Evolutionary conservation across 1,140 invertebrate species (phyloP).

Genomic region (Scaptomyza montana): DNA sequence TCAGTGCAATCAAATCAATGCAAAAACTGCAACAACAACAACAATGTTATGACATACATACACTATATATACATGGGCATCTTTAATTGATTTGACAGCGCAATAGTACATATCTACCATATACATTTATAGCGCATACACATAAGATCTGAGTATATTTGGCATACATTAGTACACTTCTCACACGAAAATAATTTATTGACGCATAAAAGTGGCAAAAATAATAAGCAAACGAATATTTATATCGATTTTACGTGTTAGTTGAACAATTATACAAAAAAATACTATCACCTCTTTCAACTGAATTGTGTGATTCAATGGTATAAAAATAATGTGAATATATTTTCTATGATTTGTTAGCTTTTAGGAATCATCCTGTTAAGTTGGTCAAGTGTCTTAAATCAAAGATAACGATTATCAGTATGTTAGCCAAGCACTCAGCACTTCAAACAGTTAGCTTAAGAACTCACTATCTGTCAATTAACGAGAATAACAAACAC

Average conservation of each 20-base stretch:
- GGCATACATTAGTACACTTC: conserved; percentile 38
- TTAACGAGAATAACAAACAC: too few relatives aligned
- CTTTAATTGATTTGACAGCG: conserved; percentile 49
- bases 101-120: conserved; percentile 31
- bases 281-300: background rate
- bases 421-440: too few relatives aligned
- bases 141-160: conserved; percentile 14
- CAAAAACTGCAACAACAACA: conserved; percentile 10
- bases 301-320: conserved; percentile 21
- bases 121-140: conserved; percentile 1
- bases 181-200: conserved; percentile 71
- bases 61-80: conserved; percentile 22
- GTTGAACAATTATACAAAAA: conserved; percentile 5
- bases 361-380: background rate
- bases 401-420: conserved; percentile 17
- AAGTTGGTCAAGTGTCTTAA: conserved; percentile 31
- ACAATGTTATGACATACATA: conserved; percentile 10
- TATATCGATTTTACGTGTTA: conserved; percentile 58
- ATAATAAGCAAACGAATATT: conserved; percentile 61
- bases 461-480: too few relatives aligned
- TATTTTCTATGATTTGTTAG: background rate
- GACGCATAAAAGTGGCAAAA: conserved; percentile 68
- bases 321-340: background rate
- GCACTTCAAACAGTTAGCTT: conserved; percentile 7
- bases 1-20: conserved; percentile 55